Base-by-base conservation (phyloP, 2,888 invertebrate genomes). In the Tachina grossa region DNA sequence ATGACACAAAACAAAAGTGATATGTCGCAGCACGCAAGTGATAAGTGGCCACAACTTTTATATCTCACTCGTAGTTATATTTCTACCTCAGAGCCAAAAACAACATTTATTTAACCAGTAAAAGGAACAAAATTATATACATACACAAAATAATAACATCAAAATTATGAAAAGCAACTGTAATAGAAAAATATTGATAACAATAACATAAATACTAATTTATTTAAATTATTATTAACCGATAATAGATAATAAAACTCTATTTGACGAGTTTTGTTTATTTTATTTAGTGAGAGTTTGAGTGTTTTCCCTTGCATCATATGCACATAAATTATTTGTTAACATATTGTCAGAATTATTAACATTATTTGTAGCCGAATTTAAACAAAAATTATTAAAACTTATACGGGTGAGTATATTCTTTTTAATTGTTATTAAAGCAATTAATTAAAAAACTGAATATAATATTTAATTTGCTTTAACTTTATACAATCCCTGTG, bases 21-120 rank as follows among this genome's bases (percentile, higher is more conserved):
- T 14, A 14, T 45, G 47, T 11, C 19, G 45, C 41, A 51, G 16
- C 14, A 13, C 19, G 10, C 19, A 57, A 66, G 53, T 53, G 68
- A 68, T 51, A 77, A 83, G 43, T 65, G 41, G 13, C 16, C 43
- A 65, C 10, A 31, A 31, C 43, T 22, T 47, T 39, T 57, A 11
- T 59, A 11, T 51, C 14, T 19, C 55, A 19, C 13, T 55, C 47
- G 59, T 76, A 83, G 83, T 85, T 85, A 61, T 76, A 68, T 71
- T 85, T 83, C 71, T 83, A 85, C 83, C 78, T 85, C 83, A 76
- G 85, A 71, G 79, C 71, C 66, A 76, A 71, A 65, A 83, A 57
- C 79, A 85, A 71, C 78, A 55, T 31, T 43, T 19, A 55, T 31
- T 43, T 19, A 68, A 13, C 51, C 43, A 57, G 47, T 43, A 51